A percentile compares a stretch with the other conserved stretches of the same genome.
phyloP scores from a whole-genome alignment of 1,140 invertebrate genomes.

The Zaprionus capensis region DNA sequence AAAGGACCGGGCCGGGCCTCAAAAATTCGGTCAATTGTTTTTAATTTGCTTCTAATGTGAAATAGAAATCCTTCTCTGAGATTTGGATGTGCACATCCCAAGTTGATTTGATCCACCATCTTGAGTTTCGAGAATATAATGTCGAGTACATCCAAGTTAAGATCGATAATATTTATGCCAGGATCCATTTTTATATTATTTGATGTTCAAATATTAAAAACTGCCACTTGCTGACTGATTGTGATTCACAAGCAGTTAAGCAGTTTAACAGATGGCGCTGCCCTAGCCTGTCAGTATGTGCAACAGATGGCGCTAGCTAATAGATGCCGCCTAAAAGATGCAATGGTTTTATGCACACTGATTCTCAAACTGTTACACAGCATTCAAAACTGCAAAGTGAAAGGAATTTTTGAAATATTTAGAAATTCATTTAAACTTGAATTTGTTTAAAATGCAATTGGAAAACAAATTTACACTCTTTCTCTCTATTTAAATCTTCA shows the following conservation, averaged over 20 bases:
- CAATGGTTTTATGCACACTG: background rate
- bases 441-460: background rate
- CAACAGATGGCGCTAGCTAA: background rate
- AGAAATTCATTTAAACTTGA: background rate
- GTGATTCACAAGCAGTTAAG: background rate
- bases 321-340: slow-evolving; percentile 1
- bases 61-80: no score
- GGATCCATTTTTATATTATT: background rate
- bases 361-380: background rate
- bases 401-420: background rate
- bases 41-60: no score
- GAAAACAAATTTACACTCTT: no score
- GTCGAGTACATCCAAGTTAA: background rate
- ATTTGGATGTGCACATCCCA: no score
- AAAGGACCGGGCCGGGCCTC: no score
- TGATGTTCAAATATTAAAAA: no score
- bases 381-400: background rate
- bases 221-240: no score
- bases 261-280: background rate
- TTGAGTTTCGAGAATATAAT: background rate
- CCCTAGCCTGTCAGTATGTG: no score
- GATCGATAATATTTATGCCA: background rate
- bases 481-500: background rate
- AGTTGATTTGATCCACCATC: background rate
- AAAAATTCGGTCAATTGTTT: no score